Base-by-base conservation (phyloP, 2,113 vertebrate genomes). In the Arothron firmamentum region DNA sequence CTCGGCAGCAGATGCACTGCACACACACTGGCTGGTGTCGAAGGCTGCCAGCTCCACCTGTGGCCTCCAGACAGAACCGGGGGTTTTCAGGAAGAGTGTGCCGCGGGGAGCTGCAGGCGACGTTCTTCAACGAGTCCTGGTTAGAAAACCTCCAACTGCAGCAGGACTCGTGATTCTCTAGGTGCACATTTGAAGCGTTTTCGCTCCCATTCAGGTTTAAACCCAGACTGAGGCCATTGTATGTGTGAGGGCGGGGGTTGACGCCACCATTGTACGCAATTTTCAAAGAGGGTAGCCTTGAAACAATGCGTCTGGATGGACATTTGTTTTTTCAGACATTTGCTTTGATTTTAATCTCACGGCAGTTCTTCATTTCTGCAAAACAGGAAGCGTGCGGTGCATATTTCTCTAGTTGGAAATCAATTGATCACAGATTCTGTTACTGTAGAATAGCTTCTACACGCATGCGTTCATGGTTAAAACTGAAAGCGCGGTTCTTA, bases 1-100 rank as follows among this genome's bases (percentile, higher is more conserved):
- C 70, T 69, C 65, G 48, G 65, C 65, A 50, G 74, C 81, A 77
- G 70, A 85, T 80, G 74, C 70, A 34, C 73, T 7, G 56, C 62
- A 54, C 70, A 54, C 70, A 52, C 72, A 43, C 2, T 52, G 65
- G 59, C 71, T 48, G 34, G 57, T 70, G 75, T 73, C 81, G 56
- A 38, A 50, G 6, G 71, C 73, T 69, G 80, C 81, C 82, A 67
- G 42, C 3, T 56, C 87, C 83, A 87, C 85, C 81, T 82, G 81
- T 84, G 79, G 59, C 59, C 56, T 56, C 66, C 13, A 23, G 25
- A 28, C 56, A 48, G 56, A 41, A 28, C 21, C 25, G 53, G 3
- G 41, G 58, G 38, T 14, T 20, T 16, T 38, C 47, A 18, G 13
- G n/a, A 49, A 16, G 21, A 47, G 34, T n/a, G 17, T 49, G 28